These are phyloP conservation scores for Myotis myotis DNA, from an alignment of 2,797 vertebrate species.

Conservation along the genomic window DNA sequence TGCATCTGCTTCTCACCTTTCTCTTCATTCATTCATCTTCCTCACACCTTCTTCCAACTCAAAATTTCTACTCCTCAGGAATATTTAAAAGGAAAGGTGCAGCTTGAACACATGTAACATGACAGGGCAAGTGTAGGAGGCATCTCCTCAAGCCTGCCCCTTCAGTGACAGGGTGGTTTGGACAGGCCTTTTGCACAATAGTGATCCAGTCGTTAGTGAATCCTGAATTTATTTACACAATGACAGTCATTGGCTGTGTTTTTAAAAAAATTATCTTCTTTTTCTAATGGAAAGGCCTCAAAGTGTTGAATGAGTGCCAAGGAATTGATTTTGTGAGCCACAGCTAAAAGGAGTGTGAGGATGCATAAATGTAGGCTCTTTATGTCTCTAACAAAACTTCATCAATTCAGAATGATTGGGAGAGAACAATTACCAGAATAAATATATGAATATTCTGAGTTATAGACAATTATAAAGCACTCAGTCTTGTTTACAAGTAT, in stretches of 20 bases:
- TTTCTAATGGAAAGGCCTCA: slow-evolving; percentile 18
- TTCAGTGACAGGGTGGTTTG: neutral
- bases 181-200: neutral
- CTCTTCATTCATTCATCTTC: neutral
- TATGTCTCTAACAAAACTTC: slow-evolving; percentile 5
- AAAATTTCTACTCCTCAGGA: neutral
- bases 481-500: neutral
- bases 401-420: neutral
- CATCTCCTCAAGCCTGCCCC: neutral
- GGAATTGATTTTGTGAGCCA: slow-evolving; percentile 42
- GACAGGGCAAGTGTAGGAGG: neutral
- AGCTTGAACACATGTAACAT: neutral
- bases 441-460: neutral
- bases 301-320: slow-evolving; percentile 22
- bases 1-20: neutral
- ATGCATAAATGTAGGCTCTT: neutral
- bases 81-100: neutral
- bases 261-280: neutral
- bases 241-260: neutral
- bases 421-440: neutral
- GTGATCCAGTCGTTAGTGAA: neutral
- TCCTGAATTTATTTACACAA: neutral
- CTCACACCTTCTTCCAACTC: neutral
- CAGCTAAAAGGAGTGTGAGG: neutral
- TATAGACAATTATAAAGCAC: neutral